Evolutionary conservation across 2,888 invertebrate genomes (phyloP), one percentile per base, ranked within the genome.

Genomic region (Rhingia campestris): DNA sequence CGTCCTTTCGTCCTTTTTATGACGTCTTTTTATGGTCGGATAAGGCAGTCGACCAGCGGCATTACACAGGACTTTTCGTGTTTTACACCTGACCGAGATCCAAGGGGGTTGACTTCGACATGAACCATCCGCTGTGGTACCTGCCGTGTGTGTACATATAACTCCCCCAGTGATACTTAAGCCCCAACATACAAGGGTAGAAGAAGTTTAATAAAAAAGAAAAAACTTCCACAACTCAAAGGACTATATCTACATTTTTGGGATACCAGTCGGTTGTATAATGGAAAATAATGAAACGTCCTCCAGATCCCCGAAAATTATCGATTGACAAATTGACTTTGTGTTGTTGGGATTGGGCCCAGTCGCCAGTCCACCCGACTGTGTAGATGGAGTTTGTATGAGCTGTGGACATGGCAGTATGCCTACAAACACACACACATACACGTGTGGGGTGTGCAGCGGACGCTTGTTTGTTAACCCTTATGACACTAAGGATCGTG

Each of bases 261-360:
- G 37, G 61, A 61, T 51, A 49, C 41, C 37, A 72, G 47, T 49
- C 47, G 73, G n/a, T 72, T 53, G 72, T 73, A 32, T 67, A 77
- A 82, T 73, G 61, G 39, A 37, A 73, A 74, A 79, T 74, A 79
- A 74, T 79, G 79, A 79, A 82, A 82, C 45, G 61, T 64, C 58
- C 73, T 64, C 58, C 73, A 73, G 73, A 82, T 79, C 82, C 82
- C 79, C 58, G 58, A 69, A 69, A 82, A 82, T 73, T 79, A 82
- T 82, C 82, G 82, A 82, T 82, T 82, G 82, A 73, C 82, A 82
- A 82, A 82, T 74, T 82, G 73, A 54, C 82, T 73, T 75, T 61
- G 66, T 81, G 53, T 33, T 56, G 35, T 32, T 39, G 30, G 4
- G 22, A 22, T 22, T 22, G 22, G 22, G 22, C 22, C 22, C 22